These are phyloP conservation scores for Sebastes trivittatus DNA, from an alignment of 2,797 vertebrate species.

Conservation along the genomic window DNA sequence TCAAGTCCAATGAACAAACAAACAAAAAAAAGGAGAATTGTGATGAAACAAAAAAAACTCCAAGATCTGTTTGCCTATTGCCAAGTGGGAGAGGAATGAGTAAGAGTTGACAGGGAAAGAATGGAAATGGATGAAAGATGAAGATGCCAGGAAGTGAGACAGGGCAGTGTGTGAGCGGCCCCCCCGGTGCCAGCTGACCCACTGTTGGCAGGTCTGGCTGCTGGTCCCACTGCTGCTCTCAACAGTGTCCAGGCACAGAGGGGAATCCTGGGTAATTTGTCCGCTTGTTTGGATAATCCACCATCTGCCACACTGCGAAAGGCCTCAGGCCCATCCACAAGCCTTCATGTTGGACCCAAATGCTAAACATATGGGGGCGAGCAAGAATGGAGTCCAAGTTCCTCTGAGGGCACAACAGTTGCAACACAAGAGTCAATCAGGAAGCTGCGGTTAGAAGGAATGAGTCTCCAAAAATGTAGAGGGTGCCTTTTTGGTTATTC, in stretches of 20 bases:
- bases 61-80: constrained; percentile 18
- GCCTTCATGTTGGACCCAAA: constrained; percentile 56
- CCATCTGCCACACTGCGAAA: constrained; percentile 78
- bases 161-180: constrained; percentile 33
- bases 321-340: constrained; percentile 50
- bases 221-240: constrained; percentile 59
- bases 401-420: constrained; percentile 28
- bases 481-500: background rate
- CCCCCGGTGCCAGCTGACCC: constrained; percentile 63
- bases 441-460: background rate
- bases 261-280: constrained; percentile 80
- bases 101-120: constrained; percentile 7
- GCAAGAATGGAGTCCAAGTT: constrained; percentile 47
- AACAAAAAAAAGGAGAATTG: background rate
- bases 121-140: constrained; percentile 11
- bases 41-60: constrained; percentile 4
- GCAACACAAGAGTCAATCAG: constrained; percentile 21
- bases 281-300: constrained; percentile 81
- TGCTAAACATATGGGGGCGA: constrained; percentile 61
- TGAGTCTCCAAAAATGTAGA: background rate
- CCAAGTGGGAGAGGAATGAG: constrained; percentile 44
- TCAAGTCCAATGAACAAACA: background rate
- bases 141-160: constrained; percentile 49
- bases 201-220: constrained; percentile 62
- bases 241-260: constrained; percentile 64